phyloP scores from a whole-genome alignment of 2,113 vertebrate genomes.

The Lanius ludovicianus region DNA sequence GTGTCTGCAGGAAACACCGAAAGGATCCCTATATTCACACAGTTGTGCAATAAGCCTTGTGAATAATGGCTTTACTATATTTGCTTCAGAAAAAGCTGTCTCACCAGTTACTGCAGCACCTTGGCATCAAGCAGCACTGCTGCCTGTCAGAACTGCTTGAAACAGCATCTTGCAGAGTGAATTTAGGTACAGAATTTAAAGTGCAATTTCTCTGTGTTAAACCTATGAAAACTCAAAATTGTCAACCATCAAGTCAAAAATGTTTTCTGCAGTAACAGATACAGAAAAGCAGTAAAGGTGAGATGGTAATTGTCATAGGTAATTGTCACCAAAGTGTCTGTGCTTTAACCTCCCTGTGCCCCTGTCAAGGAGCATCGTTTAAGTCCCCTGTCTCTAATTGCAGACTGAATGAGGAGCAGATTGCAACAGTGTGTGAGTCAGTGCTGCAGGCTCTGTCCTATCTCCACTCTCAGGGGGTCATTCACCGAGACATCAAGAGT shows the following conservation, averaged over 20 bases:
- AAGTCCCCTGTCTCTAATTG: not conserved
- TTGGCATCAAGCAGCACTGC: not conserved
- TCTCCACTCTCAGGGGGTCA: slow-evolving; percentile 96
- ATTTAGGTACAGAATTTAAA: not conserved
- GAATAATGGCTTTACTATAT: not conserved
- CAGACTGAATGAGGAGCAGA: slow-evolving; percentile 97
- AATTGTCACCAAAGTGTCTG: not conserved
- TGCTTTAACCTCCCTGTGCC: not conserved
- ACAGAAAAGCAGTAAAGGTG: not conserved
- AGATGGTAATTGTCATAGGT: not conserved
- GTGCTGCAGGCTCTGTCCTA: slow-evolving; percentile 95
- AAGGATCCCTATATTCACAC: accelerated
- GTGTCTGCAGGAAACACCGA: not conserved
- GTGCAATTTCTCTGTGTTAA: not conserved
- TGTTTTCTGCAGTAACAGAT: not conserved
- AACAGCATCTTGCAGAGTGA: not conserved
- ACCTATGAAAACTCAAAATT: not conserved
- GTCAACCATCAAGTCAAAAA: not conserved
- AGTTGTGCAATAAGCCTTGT: not conserved
- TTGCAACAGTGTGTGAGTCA: slow-evolving; percentile 95
- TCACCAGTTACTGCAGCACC: not conserved
- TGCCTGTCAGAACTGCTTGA: not conserved
- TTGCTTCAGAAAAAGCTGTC: not conserved
- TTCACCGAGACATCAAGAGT: slow-evolving; percentile 98
- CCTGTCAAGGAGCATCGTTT: not conserved